Evolutionary conservation across 2,113 vertebrate genomes (phyloP).

Genomic region (Erpornis zantholeuca): DNA sequence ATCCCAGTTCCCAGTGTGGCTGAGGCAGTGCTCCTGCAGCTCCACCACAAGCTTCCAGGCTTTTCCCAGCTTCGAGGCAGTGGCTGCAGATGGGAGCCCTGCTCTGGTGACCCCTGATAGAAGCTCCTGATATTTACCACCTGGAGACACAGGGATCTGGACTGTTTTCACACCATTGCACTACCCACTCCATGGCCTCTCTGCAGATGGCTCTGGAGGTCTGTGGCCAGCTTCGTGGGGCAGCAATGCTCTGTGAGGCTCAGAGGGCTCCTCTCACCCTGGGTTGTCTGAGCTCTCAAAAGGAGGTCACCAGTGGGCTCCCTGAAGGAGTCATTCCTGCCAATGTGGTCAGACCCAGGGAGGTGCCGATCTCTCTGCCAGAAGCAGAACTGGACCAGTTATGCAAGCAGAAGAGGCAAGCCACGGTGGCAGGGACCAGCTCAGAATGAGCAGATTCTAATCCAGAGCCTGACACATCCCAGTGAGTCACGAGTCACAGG

Average conservation of each 20-base stretch:
- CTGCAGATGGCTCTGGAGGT: neutral
- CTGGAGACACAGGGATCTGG: neutral
- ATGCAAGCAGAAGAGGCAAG: neutral
- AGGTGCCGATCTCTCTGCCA: neutral
- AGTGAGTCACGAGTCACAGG: neutral
- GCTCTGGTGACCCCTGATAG: neutral
- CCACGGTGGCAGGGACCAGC: neutral
- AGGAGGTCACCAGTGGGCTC: neutral
- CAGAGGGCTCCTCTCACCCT: rapidly evolving
- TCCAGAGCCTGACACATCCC: neutral
- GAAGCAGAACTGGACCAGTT: neutral
- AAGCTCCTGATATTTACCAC: neutral
- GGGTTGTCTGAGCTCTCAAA: rapidly evolving
- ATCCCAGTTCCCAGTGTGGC: neutral
- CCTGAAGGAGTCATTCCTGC: neutral
- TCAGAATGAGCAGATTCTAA: neutral
- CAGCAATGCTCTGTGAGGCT: neutral
- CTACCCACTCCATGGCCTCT: rapidly evolving
- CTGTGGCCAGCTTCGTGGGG: neutral
- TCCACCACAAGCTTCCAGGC: neutral
- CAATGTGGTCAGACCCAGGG: neutral
- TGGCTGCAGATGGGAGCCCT: neutral
- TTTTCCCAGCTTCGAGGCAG: neutral
- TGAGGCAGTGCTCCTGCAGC: neutral
- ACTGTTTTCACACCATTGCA: neutral